Base-by-base conservation (phyloP, 2,113 vertebrate genomes). In the Nesospiza acunhae region DNA sequence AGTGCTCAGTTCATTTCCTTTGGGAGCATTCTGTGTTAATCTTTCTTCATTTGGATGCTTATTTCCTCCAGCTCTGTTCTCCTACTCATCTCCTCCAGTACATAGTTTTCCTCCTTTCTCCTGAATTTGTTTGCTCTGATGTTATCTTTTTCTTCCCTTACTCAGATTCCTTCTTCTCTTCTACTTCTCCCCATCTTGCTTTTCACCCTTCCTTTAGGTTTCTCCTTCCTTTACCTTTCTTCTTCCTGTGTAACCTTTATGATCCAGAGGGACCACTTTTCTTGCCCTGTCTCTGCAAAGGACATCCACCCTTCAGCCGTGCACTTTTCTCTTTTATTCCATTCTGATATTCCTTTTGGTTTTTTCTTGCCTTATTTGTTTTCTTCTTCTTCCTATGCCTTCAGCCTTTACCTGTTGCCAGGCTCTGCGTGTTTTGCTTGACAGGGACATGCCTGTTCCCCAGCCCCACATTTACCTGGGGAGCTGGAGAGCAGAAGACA, bases 21-120 rank as follows among this genome's bases (percentile, higher is more conserved):
- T 88, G 90, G 68, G 91, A 96, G 27, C 47, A 28, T 79, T 87
- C 50, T 77, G 72, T 6, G 44, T 84, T 95, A 90, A 94, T 93
- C 90, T 93, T 77, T 89, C 83, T 94, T 89, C 67, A 30, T 94
- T 70, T 91, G 22, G 39, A 93, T 88, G 20, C 84, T 97, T 76
- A 62, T 83, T 95, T 96, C 82, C 89, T 96, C 84, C 18, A 0
- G 0, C 44, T 73, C 78, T 35, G 41, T 50, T 84, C 56, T 72
- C 18, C 58, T 79, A 55, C 63, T 94, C 60, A 72, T 39, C 50
- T 92, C 27, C 60, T 84, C 52, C 68, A 68, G 70, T 44, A n/a
- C 30, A 69, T 7, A 69, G 24, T 60, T 95, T 96, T 89, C 35
- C 67, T 91, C 27, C 12, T 23, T 28, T 74, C 55, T 50, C 42